Base-by-base conservation (phyloP, 2,797 vertebrate genomes). In the Spondyliosoma cantharus region DNA sequence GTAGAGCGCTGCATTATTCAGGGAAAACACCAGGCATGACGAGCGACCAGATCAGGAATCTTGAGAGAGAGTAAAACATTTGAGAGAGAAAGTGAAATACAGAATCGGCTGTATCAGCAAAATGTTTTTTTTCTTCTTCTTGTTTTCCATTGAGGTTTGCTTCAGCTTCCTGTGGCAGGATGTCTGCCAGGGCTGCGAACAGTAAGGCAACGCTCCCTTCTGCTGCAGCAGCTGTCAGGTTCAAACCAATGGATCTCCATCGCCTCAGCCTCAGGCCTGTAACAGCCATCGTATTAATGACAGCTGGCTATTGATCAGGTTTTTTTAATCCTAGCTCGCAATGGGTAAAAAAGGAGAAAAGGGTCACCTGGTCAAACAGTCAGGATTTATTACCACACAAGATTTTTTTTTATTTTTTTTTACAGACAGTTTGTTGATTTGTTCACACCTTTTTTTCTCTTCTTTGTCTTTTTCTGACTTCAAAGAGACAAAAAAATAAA, bases 81-180 rank as follows among this genome's bases (percentile, higher is more conserved):
- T 0, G 22, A 50, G 68, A 72, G 50, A 83, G 46, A 60, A 64
- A 56, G 19, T 46, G 54, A 74, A 62, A 46, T n/a, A 20, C 17
- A 59, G 27, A 72, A 7, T 4, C n/a, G 1, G 64, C 69, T 37
- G 54, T 13, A 45, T 82, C 71, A 81, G 68, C 70, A 70, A 73
- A 58, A 24, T 15, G 58, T 15, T 32, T 32, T 32, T 32, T 32
- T 32, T 69, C 6, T 74, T 17, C 50, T 29, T 67, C 67, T 88
- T 82, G 74, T 86, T 87, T 93, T 86, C 76, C 71, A 87, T 52
- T 87, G 87, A 87, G 84, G 89, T 87, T 84, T 84, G 59, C 62
- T 27, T 17, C 71, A 27, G 81, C 80, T 91, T 94, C 91, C 92
- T 90, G 91, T 90, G 80, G 86, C 86, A 91, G 91, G 91, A 93